These are phyloP conservation scores for Saturnia japonica DNA, from an alignment of 2,888 invertebrate species.

Conservation along the genomic window DNA sequence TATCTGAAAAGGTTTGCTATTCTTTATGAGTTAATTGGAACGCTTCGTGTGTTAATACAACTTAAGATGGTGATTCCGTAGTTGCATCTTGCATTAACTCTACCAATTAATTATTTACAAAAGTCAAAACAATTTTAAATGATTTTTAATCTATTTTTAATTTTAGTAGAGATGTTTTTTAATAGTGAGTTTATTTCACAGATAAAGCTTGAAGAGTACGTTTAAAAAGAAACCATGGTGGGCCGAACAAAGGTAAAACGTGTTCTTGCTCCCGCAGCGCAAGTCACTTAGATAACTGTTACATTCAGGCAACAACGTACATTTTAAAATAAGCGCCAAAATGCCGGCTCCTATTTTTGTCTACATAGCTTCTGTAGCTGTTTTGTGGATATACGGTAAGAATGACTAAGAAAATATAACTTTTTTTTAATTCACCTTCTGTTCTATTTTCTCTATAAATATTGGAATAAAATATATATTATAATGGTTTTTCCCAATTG, in stretches of 20 bases:
- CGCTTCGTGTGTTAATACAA: no score
- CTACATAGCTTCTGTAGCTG: constrained; percentile 46
- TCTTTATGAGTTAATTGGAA: no score
- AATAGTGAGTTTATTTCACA: constrained; percentile 19
- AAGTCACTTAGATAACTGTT: constrained; percentile 63
- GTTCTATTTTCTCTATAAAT: no score
- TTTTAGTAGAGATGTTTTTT: not conserved
- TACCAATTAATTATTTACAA: no score
- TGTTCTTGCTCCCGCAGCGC: constrained; percentile 48
- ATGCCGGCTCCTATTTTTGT: constrained; percentile 59
- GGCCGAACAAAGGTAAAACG: constrained; percentile 43
- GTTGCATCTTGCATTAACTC: no score
- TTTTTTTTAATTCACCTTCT: no score
- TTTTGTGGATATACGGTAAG: constrained; percentile 63
- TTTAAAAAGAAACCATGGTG: constrained; percentile 46
- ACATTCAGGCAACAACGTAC: constrained; percentile 30
- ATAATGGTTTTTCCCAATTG: no score
- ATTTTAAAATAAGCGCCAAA: constrained; percentile 33
- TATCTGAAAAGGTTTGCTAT: no score
- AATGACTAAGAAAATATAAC: not conserved
- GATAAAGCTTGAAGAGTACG: constrained; percentile 17
- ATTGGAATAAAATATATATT: no score
- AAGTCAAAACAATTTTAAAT: not conserved
- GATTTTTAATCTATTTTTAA: not conserved
- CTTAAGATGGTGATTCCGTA: no score